A percentile compares a stretch with the other conserved stretches of the same genome.
These are phyloP conservation scores for Formica aserva DNA, from an alignment of 2,888 invertebrate genomes.

Conservation along the genomic window DNA sequence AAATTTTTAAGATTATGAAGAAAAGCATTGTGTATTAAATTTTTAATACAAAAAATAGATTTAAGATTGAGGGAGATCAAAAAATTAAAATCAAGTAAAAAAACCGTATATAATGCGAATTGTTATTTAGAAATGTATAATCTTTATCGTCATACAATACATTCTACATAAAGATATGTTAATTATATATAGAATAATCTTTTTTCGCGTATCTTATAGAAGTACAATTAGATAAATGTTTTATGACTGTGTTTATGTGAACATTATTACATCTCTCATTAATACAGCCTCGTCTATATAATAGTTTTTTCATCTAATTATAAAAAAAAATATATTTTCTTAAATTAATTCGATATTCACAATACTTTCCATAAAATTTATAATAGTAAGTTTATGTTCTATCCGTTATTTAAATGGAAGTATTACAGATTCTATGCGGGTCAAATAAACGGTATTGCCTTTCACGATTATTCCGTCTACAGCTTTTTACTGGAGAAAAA, in stretches of 20 bases:
- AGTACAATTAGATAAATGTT: not conserved
- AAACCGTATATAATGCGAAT: not conserved
- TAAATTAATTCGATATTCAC: not conserved
- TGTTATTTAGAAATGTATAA: not conserved
- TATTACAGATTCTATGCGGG: not conserved
- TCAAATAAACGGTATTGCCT: slow-evolving; percentile 28
- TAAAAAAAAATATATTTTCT: not conserved
- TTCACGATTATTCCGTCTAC: not conserved
- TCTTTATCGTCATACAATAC: not conserved
- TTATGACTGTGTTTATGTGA: not conserved
- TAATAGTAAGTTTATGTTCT: not conserved
- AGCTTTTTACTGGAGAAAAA: slow-evolving; percentile 7
- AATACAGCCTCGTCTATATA: not conserved
- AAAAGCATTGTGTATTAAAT: not conserved
- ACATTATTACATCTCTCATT: not conserved
- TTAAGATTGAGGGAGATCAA: not conserved
- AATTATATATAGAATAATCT: not conserved
- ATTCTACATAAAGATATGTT: not conserved
- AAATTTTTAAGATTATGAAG: not conserved
- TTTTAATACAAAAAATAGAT: not conserved
- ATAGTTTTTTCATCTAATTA: not conserved
- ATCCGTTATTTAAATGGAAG: not conserved
- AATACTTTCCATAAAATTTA: not conserved
- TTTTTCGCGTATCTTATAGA: not conserved
- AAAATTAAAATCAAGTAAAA: not conserved